phyloP scores from a whole-genome alignment of 2,797 vertebrate genomes.

The Melanotaenia pygmaea region DNA sequence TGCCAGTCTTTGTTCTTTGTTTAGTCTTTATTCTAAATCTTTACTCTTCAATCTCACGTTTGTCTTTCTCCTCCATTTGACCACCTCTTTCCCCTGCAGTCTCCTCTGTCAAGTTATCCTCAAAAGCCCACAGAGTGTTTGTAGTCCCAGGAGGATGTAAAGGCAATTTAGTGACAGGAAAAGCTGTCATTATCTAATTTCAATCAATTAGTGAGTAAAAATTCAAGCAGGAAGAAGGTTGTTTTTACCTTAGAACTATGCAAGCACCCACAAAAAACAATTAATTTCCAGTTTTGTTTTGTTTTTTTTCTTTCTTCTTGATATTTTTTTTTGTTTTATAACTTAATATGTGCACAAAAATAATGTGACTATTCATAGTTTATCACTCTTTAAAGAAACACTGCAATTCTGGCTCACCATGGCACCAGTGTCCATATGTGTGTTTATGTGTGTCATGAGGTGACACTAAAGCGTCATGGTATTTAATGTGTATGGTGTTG shows the following conservation, averaged over 20 bases:
- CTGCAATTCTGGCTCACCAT: background rate
- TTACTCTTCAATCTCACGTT: conserved; percentile 6
- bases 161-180: conserved; percentile 75
- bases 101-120: conserved; percentile 27
- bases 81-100: conserved; percentile 10
- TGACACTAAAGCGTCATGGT: conserved; percentile 25
- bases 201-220: conserved; percentile 70
- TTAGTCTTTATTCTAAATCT: conserved; percentile 11
- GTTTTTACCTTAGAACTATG: conserved; percentile 37
- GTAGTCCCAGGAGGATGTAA: conserved; percentile 59
- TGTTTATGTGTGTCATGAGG: conserved; percentile 9
- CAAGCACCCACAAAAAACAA: background rate
- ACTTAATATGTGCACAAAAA: background rate
- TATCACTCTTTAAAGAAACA: background rate
- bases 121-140: conserved; percentile 60
- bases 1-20: background rate
- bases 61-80: conserved; percentile 19
- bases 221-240: conserved; percentile 58
- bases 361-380: background rate
- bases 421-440: conserved; percentile 4
- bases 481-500: conserved; percentile 31
- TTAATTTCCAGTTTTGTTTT: background rate
- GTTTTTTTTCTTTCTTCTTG: too few relatives aligned
- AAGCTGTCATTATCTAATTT: conserved; percentile 77
- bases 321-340: background rate